Evolutionary conservation across 2,797 vertebrate genomes (phyloP), one percentile per base, ranked within the genome.

Genomic region (Molothrus ater): DNA sequence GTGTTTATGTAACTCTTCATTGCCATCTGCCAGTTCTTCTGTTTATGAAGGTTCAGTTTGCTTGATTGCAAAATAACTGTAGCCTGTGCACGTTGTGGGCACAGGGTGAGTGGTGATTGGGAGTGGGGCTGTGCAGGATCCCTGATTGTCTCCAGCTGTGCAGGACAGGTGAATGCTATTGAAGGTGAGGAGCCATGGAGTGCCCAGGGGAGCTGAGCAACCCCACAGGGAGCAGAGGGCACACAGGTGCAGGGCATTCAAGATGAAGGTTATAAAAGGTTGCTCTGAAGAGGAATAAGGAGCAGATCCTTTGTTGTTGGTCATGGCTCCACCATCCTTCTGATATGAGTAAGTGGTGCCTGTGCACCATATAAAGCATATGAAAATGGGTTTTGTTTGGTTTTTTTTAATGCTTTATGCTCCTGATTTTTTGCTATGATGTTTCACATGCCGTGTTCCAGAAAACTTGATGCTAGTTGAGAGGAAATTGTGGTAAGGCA

Each of bases 1-100:
- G 71, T 96, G 85, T 91, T 93, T 87, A 91, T 92, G 80, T 93
- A 94, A 95, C 64, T 84, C 70, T 65, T 96, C 93, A 94, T 95
- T 95, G 88, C 70, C 29, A 51, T 85, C 69, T 83, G 70, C 85
- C 70, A 92, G 57, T 73, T 94, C 91, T 68, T 66, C 56, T 94
- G 73, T 86, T 96, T 88, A 60, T 56, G 78, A 84, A 90, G 69
- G 66, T 32, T 80, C 88, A 73, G 48, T 91, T 90, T 92, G 40
- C 76, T 90, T 93, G 91, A 70, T 94, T 94, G 86, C 88, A 94
- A 84, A 87, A 71, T 93, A 90, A 64, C 51, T 93, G 80, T 83
- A 1, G 1, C 82, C 64, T 88, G 56, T 84, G 51, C 64, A 22
- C 4, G 5, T 31, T 31, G 13, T 16, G 4, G 13, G 28, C 38